These are phyloP conservation scores for Cololabis saira DNA, from an alignment of 2,113 vertebrate species.

Conservation along the genomic window DNA sequence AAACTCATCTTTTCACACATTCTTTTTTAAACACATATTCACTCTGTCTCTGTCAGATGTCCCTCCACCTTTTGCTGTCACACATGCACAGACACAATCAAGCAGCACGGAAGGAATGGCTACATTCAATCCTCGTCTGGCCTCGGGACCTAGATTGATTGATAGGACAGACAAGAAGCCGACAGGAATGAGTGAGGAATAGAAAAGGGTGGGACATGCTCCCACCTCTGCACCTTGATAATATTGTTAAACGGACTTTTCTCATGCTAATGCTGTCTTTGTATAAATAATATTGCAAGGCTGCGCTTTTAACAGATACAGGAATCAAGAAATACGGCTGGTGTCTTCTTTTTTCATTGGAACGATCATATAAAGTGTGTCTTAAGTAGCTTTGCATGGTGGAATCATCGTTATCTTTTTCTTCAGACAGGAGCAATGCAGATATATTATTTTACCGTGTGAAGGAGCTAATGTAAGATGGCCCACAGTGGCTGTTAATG, in stretches of 20 bases:
- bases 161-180: conserved; percentile 55
- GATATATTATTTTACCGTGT: no score
- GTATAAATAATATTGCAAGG: conserved; percentile 34
- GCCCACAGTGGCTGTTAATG: no score
- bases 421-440: no score
- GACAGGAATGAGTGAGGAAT: conserved; percentile 59
- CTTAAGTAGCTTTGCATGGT: no score
- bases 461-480: no score
- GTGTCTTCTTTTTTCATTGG: neutral
- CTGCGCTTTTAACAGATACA: conserved; percentile 13
- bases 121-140: conserved; percentile 64
- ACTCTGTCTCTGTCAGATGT: conserved; percentile 32
- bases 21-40: conserved; percentile 53
- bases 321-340: conserved; percentile 6
- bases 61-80: conserved; percentile 1
- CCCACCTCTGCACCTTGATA: conserved; percentile 35
- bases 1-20: conserved; percentile 34
- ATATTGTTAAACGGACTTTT: conserved; percentile 63
- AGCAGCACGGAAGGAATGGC: conserved; percentile 45
- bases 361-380: no score
- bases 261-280: conserved; percentile 43
- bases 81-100: conserved; percentile 33
- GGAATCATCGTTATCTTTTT: no score
- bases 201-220: conserved; percentile 43
- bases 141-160: conserved; percentile 67